A percentile compares a stretch with the other conserved stretches of the same genome.
These are phyloP conservation scores for Mixornis gularis DNA, from an alignment of 2,113 vertebrate species.

Conservation along the genomic window DNA sequence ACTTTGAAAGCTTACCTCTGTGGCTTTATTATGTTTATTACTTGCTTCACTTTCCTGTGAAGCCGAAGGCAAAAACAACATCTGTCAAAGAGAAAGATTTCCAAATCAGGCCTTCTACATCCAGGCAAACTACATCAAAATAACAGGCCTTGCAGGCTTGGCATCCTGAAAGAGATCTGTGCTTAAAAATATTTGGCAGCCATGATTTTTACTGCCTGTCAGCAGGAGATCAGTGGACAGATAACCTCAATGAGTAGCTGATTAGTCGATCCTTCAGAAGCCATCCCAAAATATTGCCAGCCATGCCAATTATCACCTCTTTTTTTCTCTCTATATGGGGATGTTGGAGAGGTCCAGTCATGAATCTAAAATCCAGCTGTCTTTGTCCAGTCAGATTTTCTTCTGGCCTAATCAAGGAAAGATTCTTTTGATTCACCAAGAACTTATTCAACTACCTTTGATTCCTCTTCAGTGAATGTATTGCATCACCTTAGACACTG, in stretches of 20 bases:
- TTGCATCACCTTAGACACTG: neutral
- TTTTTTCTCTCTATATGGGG: neutral
- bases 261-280: neutral
- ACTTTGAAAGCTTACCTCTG: conserved; percentile 53
- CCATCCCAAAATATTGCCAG: neutral
- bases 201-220: neutral
- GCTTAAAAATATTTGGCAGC: conserved; percentile 14
- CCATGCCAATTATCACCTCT: neutral
- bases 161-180: neutral
- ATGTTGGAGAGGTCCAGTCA: neutral
- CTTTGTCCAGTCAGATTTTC: neutral
- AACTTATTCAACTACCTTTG: neutral
- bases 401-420: neutral
- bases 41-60: conserved; percentile 12
- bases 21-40: conserved; percentile 42
- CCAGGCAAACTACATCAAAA: conserved; percentile 33
- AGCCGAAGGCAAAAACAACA: conserved; percentile 32
- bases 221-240: conserved; percentile 20
- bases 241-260: conserved; percentile 10
- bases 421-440: neutral
- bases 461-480: neutral
- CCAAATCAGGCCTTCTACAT: neutral
- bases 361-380: neutral
- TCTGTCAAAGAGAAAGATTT: conserved; percentile 15
- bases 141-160: conserved; percentile 46